These are phyloP conservation scores for Sus cebifrons DNA, from an alignment of 2,797 vertebrate species.

Conservation along the genomic window DNA sequence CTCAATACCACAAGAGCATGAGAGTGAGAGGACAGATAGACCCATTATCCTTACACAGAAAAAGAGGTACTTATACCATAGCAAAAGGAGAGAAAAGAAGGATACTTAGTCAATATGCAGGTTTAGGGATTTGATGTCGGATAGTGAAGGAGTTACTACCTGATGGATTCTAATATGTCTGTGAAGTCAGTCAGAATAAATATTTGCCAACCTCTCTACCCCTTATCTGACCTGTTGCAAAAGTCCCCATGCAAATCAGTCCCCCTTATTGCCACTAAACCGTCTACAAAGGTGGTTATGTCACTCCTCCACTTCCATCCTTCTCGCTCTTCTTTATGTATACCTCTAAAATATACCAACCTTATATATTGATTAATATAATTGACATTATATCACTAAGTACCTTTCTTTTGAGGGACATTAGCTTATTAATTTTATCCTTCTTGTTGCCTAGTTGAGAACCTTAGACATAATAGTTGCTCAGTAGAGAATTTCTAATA, in stretches of 20 bases:
- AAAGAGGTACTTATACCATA: background rate
- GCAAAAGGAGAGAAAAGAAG: background rate
- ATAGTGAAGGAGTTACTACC: background rate
- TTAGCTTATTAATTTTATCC: background rate
- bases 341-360: background rate
- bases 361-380: background rate
- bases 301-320: background rate
- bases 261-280: background rate
- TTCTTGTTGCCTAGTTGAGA: background rate
- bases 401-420: background rate
- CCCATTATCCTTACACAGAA: background rate
- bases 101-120: background rate
- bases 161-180: background rate
- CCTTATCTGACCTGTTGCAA: too few relatives aligned
- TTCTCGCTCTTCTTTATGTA: background rate
- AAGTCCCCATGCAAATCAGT: background rate
- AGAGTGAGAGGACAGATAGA: background rate
- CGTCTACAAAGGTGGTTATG: background rate
- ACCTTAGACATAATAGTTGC: background rate
- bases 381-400: background rate
- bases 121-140: background rate
- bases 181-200: background rate
- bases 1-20: rapidly evolving
- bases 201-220: background rate
- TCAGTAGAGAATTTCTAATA: slow-evolving; percentile 14